A percentile compares a stretch with the other conserved stretches of the same genome.
Evolutionary conservation across 2,113 vertebrate species (phyloP).

Genomic region (Collichthys lucidus): DNA sequence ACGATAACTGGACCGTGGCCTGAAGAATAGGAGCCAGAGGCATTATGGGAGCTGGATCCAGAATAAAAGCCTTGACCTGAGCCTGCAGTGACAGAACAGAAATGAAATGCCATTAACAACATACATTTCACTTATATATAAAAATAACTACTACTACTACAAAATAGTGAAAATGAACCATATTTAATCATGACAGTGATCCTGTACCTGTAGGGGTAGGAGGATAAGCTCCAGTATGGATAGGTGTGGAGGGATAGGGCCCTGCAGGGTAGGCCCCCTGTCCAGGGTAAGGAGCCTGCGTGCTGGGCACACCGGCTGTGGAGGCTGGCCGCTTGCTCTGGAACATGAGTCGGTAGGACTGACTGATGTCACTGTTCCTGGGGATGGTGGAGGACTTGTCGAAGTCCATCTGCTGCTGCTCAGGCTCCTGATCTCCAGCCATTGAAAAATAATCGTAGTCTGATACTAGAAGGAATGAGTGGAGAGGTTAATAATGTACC

Average conservation of each 20-base stretch:
- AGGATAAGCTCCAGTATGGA: slow-evolving; percentile 67
- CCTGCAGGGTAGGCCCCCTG: slow-evolving; percentile 62
- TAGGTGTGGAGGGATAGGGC: slow-evolving; percentile 67
- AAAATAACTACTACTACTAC: too few species aligned
- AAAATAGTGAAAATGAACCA: neutral
- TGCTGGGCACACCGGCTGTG: slow-evolving; percentile 93
- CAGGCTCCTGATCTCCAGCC: slow-evolving; percentile 94
- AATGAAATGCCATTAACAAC: neutral
- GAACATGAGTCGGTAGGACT: slow-evolving; percentile 97
- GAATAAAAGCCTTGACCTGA: slow-evolving; percentile 52
- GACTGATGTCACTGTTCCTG: slow-evolving; percentile 97
- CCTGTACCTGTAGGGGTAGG: slow-evolving; percentile 66
- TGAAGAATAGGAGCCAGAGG: slow-evolving; percentile 53
- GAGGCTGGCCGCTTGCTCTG: slow-evolving; percentile 97
- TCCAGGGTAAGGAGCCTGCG: slow-evolving; percentile 76
- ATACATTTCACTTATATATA: neutral
- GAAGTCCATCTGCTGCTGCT: slow-evolving; percentile 90
- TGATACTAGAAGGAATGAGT: slow-evolving; percentile 86
- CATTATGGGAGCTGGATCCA: slow-evolving; percentile 49
- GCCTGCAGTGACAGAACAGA: slow-evolving; percentile 45
- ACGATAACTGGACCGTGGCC: slow-evolving; percentile 87
- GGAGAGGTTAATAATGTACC: neutral
- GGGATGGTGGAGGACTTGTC: slow-evolving; percentile 99
- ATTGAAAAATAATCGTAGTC: slow-evolving; percentile 99
- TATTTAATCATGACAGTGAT: neutral